These are phyloP conservation scores for Temnothorax ravouxi DNA, from an alignment of 2,888 invertebrate genomes.

Conservation along the genomic window DNA sequence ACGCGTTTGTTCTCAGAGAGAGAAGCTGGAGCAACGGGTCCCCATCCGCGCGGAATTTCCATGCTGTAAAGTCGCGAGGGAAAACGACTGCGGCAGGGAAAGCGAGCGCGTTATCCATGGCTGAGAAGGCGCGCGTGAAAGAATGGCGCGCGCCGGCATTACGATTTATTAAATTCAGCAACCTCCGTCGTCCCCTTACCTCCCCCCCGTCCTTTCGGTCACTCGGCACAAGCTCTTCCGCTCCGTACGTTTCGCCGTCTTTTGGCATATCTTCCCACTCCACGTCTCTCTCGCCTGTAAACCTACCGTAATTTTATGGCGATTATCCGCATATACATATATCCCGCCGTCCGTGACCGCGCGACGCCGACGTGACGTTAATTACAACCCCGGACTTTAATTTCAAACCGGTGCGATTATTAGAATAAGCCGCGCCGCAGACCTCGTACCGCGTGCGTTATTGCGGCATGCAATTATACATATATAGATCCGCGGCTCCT, in stretches of 20 bases:
- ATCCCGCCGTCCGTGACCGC: conserved; percentile 58
- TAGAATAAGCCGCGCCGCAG: conserved; percentile 70
- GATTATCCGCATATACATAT: conserved; percentile 70
- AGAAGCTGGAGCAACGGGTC: conserved; percentile 14
- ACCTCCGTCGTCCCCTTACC: background rate
- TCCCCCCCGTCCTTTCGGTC: conserved; percentile 25
- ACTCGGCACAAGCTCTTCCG: background rate
- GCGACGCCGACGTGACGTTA: conserved; percentile 72
- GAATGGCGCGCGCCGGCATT: conserved; percentile 48
- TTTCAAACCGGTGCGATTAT: conserved; percentile 73
- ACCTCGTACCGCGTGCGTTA: conserved; percentile 54
- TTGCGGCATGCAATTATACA: conserved; percentile 63
- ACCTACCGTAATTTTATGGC: conserved; percentile 74
- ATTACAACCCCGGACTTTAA: conserved; percentile 76
- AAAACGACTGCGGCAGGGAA: conserved; percentile 11
- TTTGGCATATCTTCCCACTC: conserved; percentile 22
- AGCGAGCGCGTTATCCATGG: conserved; percentile 31
- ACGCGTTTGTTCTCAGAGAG: conserved; percentile 19
- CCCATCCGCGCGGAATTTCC: conserved; percentile 45
- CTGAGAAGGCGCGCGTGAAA: conserved; percentile 30
- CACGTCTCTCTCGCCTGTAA: conserved; percentile 43
- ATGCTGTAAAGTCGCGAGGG: conserved; percentile 35
- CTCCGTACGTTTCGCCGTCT: conserved; percentile 1
- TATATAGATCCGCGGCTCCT: background rate
- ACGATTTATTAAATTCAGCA: conserved; percentile 77